These are phyloP conservation scores for Oryzias curvinotus DNA, from an alignment of 2,113 vertebrate genomes.

Conservation along the genomic window DNA sequence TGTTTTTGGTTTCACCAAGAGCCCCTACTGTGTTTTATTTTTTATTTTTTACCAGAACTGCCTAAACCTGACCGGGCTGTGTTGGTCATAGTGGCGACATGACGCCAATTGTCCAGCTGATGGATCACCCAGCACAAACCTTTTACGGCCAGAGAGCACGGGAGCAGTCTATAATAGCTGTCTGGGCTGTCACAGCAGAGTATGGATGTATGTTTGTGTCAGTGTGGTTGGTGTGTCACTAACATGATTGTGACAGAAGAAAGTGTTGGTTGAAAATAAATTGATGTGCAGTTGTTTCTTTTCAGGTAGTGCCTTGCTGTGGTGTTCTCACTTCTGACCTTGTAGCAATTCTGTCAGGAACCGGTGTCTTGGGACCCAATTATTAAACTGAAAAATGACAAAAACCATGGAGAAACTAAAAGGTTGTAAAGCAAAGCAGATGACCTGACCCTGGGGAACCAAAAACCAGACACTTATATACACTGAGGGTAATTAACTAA, in stretches of 20 bases:
- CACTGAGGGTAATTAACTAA: no score
- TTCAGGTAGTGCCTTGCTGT: not conserved
- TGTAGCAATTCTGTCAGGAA: no score
- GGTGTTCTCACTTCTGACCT: not conserved
- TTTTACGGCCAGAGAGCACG: slow-evolving; percentile 23
- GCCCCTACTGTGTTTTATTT: no score
- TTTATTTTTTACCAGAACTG: no score
- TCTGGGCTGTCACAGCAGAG: slow-evolving; percentile 21
- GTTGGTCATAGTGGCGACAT: slow-evolving; percentile 25
- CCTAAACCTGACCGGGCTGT: not conserved
- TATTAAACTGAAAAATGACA: no score
- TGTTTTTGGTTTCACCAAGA: no score
- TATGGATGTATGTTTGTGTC: slow-evolving; percentile 21
- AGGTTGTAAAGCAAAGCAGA: no score
- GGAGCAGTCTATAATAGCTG: slow-evolving; percentile 49
- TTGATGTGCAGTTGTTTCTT: not conserved
- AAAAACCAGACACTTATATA: no score
- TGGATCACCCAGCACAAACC: slow-evolving; percentile 58
- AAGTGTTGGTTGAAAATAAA: slow-evolving; percentile 1
- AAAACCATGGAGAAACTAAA: no score
- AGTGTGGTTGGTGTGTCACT: slow-evolving; percentile 12
- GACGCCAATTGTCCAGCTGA: slow-evolving; percentile 41
- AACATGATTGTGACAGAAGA: not conserved
- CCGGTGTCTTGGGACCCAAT: no score
- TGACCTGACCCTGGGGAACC: no score